These are phyloP conservation scores for Nasua narica DNA, from an alignment of 2,797 vertebrate species.

Conservation along the genomic window DNA sequence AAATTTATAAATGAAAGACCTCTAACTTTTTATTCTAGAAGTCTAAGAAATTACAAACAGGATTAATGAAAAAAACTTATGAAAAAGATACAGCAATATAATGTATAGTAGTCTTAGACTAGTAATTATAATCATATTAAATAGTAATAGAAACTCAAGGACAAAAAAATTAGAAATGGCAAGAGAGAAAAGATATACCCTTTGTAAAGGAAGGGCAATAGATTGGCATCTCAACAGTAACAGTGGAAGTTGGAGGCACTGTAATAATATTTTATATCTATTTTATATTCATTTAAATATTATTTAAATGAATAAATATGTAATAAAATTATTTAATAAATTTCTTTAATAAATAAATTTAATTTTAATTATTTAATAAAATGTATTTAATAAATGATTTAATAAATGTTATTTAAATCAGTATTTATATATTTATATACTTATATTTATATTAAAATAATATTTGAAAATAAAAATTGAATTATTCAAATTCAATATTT, in stretches of 20 bases:
- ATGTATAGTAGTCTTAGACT: neutral
- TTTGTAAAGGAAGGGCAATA: neutral
- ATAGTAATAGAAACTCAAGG: neutral
- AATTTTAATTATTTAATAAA: too few species aligned
- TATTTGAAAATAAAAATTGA: neutral
- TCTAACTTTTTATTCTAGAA: neutral
- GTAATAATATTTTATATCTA: neutral
- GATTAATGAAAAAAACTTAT: neutral
- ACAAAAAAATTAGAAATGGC: neutral
- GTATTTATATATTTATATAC: too few species aligned
- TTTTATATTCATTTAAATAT: too few species aligned
- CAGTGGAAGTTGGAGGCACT: neutral
- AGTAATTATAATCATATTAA: neutral
- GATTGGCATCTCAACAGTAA: neutral
- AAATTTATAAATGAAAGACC: neutral
- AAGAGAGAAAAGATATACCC: neutral
- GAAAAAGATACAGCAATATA: neutral
- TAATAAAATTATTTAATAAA: too few species aligned
- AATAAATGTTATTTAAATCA: too few species aligned
- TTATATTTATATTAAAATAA: too few species aligned
- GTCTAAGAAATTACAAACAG: neutral
- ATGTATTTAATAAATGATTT: too few species aligned
- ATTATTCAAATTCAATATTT: too few species aligned
- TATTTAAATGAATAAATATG: too few species aligned
- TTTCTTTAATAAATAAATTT: too few species aligned